A percentile compares a stretch with the other conserved stretches of the same genome.
Conservation (phyloP, 2,888 invertebrate species). For the Amphipyra berbera region DNA sequence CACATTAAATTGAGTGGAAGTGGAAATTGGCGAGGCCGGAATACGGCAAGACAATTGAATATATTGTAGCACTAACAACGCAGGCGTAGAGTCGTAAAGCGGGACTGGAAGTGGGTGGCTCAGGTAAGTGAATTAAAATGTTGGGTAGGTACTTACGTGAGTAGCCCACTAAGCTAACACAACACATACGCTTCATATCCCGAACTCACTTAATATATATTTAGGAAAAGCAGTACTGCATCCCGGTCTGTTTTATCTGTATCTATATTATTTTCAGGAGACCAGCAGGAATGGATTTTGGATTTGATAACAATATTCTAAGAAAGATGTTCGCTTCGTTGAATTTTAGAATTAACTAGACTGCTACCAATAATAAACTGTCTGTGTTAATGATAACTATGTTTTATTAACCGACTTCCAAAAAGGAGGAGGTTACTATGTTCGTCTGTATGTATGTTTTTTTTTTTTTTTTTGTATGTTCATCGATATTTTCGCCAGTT, state of each 20-base stretch:
- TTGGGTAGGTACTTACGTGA: constrained; percentile 44
- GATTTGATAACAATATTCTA: too few species aligned
- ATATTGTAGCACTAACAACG: constrained; percentile 66
- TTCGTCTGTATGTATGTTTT: too few species aligned
- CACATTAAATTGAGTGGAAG: constrained; percentile 63
- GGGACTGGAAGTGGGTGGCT: constrained; percentile 55
- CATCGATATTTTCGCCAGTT: too few species aligned
- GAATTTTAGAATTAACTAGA: not conserved
- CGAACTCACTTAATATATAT: constrained; percentile 26
- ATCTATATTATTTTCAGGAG: not conserved
- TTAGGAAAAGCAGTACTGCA: constrained; percentile 10
- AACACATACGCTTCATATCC: constrained; percentile 29
- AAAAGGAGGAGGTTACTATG: too few species aligned
- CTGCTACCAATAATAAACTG: not conserved
- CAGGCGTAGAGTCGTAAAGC: constrained; percentile 67
- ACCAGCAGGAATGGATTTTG: not conserved
- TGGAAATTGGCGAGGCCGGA: constrained; percentile 51
- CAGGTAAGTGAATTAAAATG: constrained; percentile 72
- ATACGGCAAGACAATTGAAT: constrained; percentile 64
- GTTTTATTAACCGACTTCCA: too few species aligned
- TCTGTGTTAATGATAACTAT: not conserved
- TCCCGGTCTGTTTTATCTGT: not conserved
- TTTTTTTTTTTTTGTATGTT: too few species aligned
- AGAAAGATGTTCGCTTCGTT: not conserved
- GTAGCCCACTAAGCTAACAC: constrained; percentile 34